Percentiles rank a stretch among this genome's conserved stretches.
Evolutionary conservation across 2,888 invertebrate genomes (phyloP).

Genomic region (Ichneumoninae sp.): DNA sequence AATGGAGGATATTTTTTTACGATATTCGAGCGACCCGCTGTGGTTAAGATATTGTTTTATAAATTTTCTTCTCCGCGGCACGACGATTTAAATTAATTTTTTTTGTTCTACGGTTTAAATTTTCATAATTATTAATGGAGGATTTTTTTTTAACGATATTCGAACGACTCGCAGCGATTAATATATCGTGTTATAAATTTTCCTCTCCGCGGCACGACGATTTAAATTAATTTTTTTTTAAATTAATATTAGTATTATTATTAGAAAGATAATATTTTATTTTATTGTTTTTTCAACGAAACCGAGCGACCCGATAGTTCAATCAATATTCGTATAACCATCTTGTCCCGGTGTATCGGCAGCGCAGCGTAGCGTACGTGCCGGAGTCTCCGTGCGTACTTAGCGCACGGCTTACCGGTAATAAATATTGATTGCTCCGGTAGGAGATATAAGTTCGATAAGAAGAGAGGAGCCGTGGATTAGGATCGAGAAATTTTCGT

Average conservation of each 20-base stretch:
- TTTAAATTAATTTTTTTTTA: too few relatives aligned
- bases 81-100: too few relatives aligned
- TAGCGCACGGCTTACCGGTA: conserved; percentile 67
- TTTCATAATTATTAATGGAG: too few relatives aligned
- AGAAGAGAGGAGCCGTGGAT: conserved; percentile 64
- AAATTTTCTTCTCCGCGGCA: neutral
- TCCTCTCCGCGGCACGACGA: too few relatives aligned
- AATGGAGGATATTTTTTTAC: too few relatives aligned
- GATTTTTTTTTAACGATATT: too few relatives aligned
- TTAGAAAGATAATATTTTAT: too few relatives aligned
- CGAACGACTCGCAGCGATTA: too few relatives aligned
- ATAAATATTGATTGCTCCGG: conserved; percentile 73
- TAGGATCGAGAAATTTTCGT: conserved; percentile 77
- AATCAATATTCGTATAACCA: conserved; percentile 33
- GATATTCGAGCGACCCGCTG: too few relatives aligned
- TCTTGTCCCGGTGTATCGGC: neutral
- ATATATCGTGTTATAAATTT: neutral
- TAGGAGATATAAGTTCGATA: conserved; percentile 51
- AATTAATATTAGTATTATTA: too few relatives aligned
- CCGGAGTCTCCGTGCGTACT: conserved; percentile 40
- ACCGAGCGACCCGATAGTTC: conserved; percentile 14
- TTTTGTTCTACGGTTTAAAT: too few relatives aligned
- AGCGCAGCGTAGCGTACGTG: neutral
- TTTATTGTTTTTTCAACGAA: neutral
- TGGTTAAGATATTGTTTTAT: neutral